Base-by-base conservation (phyloP, 2,888 invertebrate species). In the Stegana nigrithorax region DNA sequence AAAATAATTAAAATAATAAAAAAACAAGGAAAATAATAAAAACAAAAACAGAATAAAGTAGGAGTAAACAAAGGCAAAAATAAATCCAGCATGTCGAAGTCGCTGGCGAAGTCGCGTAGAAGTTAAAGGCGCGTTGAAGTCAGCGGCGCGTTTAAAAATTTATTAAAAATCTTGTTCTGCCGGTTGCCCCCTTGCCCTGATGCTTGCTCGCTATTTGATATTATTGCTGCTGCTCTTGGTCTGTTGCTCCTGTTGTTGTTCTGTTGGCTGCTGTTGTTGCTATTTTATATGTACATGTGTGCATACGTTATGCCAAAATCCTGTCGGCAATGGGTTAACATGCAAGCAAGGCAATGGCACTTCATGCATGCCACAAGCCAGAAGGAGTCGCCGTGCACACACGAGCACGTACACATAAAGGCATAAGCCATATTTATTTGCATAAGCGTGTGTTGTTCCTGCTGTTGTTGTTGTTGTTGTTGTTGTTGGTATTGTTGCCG, bases 81-180 rank as follows among this genome's bases (percentile, higher is more conserved):
- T n/a, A n/a, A n/a, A n/a, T n/a, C n/a, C n/a, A n/a, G n/a, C n/a
- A n/a, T n/a, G n/a, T n/a, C n/a, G n/a, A n/a, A n/a, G n/a, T n/a
- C n/a, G n/a, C n/a, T n/a, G n/a, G n/a, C n/a, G n/a, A n/a, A n/a
- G n/a, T n/a, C n/a, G n/a, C n/a, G n/a, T n/a, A n/a, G n/a, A n/a
- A n/a, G n/a, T n/a, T n/a, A n/a, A n/a, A n/a, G n/a, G n/a, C n/a
- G n/a, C n/a, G n/a, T n/a, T n/a, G n/a, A n/a, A n/a, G n/a, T n/a
- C n/a, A n/a, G n/a, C n/a, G n/a, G n/a, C n/a, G 32, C 36, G 12
- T 55, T 55, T 55, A 55, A 55, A 55, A 55, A 55, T 55, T 32
- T 55, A 55, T 55, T 55, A 55, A 55, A 55, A 55, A 51, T 14
- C 23, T 21, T 23, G 17, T 26, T 51, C 5, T 51, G 17, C 47